Evolutionary conservation across 2,888 invertebrate species (phyloP).

Genomic region (Asteroscopus sphinx): DNA sequence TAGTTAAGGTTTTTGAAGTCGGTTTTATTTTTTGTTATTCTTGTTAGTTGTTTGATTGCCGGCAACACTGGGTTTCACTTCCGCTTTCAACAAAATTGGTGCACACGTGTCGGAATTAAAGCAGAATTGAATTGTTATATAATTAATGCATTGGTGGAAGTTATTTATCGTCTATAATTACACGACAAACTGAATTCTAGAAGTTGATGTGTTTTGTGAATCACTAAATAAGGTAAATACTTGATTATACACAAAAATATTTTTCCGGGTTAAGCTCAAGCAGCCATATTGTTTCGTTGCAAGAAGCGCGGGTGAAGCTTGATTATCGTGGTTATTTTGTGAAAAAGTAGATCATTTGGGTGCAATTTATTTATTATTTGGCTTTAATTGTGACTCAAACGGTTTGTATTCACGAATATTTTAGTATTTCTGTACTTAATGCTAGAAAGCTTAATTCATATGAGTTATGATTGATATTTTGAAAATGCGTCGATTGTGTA

Average conservation of each 20-base stretch:
- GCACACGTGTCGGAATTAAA: constrained; percentile 53
- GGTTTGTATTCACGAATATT: neutral
- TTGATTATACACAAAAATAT: neutral
- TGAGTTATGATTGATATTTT: constrained; percentile 5
- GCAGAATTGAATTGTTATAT: constrained; percentile 3
- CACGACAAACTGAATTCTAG: neutral
- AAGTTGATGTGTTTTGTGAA: constrained; percentile 8
- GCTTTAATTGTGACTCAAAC: neutral
- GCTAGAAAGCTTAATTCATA: no score
- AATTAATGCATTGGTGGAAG: constrained; percentile 3
- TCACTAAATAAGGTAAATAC: constrained; percentile 38
- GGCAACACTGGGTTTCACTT: constrained; percentile 19
- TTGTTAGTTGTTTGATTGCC: no score
- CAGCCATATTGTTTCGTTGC: constrained; percentile 5
- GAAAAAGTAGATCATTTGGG: neutral
- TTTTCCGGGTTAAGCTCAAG: neutral
- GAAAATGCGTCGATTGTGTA: constrained; percentile 14
- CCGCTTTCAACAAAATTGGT: constrained; percentile 32
- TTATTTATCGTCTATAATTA: neutral
- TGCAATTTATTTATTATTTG: neutral
- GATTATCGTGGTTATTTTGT: constrained; percentile 34
- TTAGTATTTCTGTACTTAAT: neutral
- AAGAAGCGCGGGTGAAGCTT: constrained; percentile 44
- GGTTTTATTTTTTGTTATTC: no score
- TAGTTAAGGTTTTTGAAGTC: no score